Conservation (phyloP, 2,888 invertebrate species). For the Schrankia costaestrigalis region DNA sequence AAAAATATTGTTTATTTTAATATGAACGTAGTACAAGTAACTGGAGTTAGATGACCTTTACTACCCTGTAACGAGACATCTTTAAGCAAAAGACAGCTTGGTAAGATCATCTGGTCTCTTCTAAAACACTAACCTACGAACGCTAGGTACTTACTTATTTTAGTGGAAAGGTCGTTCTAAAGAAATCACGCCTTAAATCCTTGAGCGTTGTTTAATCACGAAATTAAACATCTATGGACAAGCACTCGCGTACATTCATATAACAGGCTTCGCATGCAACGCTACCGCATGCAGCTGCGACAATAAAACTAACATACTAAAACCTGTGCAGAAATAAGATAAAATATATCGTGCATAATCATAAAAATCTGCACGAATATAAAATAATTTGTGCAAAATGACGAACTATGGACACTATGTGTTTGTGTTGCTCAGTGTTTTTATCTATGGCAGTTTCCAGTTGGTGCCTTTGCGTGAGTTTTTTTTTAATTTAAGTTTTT, state of each 20-base stretch:
- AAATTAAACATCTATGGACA: constrained; percentile 52
- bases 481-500: constrained; percentile 11
- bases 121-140: no score
- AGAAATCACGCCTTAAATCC: constrained; percentile 51
- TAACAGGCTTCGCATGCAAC: constrained; percentile 39
- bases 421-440: constrained; percentile 48
- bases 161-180: constrained; percentile 3
- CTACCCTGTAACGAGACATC: no score
- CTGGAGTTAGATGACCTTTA: no score
- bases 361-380: neutral
- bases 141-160: neutral
- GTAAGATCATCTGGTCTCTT: no score
- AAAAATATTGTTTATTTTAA: no score
- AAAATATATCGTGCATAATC: constrained; percentile 1
- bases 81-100: no score
- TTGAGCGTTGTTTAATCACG: constrained; percentile 62
- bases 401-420: constrained; percentile 32
- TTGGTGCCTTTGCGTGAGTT: constrained; percentile 69
- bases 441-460: constrained; percentile 57
- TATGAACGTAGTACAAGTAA: no score
- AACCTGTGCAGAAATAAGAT: neutral
- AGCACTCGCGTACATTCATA: constrained; percentile 46
- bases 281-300: constrained; percentile 20
- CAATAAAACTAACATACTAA: constrained; percentile 11
- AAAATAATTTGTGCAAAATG: constrained; percentile 19